A percentile compares a stretch with the other conserved stretches of the same genome.
phyloP scores from a whole-genome alignment of 2,888 invertebrate genomes.

The Heliconius ismenius region DNA sequence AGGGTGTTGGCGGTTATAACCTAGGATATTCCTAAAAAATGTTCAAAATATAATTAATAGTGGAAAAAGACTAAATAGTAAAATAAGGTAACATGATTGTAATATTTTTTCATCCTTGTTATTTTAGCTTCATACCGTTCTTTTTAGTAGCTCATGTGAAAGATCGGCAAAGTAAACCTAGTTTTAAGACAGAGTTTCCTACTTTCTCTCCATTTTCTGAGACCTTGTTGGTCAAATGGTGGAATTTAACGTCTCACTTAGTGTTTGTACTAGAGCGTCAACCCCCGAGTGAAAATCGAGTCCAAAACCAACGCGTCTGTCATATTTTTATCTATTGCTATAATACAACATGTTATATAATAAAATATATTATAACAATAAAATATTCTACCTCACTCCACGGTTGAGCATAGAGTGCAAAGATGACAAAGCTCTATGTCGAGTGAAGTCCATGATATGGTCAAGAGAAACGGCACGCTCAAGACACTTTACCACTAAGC shows the following conservation, averaged over 20 bases:
- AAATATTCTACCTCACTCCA: constrained; percentile 85
- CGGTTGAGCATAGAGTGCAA: constrained; percentile 99
- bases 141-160: background rate
- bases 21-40: constrained; percentile 88
- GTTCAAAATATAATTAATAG: background rate
- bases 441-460: constrained; percentile 99
- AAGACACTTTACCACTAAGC: constrained; percentile 94
- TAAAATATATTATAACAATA: constrained; percentile 1
- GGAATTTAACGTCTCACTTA: background rate
- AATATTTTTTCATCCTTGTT: no score
- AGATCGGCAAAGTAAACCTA: no score
- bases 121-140: no score
- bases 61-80: background rate
- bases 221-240: background rate
- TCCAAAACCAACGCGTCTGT: no score
- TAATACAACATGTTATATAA: background rate
- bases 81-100: no score
- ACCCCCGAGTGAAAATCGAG: background rate
- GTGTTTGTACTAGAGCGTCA: background rate
- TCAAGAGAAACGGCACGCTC: constrained; percentile 96
- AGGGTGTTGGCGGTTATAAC: constrained; percentile 95
- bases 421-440: constrained; percentile 96
- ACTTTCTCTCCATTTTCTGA: background rate
- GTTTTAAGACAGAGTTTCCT: background rate
- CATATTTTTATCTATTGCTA: no score